Evolutionary conservation across 2,797 vertebrate genomes (phyloP), one percentile per base, ranked within the genome.

Genomic region (Sparus aurata): DNA sequence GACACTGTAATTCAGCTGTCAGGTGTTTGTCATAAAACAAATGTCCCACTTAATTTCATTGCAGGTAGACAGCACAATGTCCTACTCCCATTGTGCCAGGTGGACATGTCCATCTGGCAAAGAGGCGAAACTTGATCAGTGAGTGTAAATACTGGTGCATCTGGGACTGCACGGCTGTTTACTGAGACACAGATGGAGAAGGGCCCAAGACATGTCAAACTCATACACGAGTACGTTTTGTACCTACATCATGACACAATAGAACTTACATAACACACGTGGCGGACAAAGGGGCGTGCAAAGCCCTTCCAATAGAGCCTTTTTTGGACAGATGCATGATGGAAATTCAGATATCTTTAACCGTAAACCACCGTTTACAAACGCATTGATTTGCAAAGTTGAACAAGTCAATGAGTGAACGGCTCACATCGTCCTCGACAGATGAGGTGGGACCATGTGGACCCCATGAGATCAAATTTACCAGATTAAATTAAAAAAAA

Each of bases 231-330:
- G 68, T 38, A 74, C 69, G 17, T 49, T 22, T 12, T 74, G 54
- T 69, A 46, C 30, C n/a, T 10, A 3, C 5, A n/a, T 23, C 46
- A 49, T 10, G 43, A 54, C 46, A 57, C 27, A 16, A 18, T 34
- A 27, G 6, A 77, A 38, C 64, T 77, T 77, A 68, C 23, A 41
- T 45, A 72, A 82, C 43, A 74, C 76, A 80, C 50, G 79, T 73
- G 66, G 77, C 13, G 60, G 11, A 62, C 55, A 70, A 23, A 69
- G 20, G 47, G 45, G 38, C 22, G 52, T 73, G 22, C 58, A 34
- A 81, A 45, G 13, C 45, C 41, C 2, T 25, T 2, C 6, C 55
- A n/a, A 13, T 2, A 15, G 15, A 63, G 15, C 0, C 5, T 46
- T 27, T 17, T 34, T 41, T 46, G 1, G 54, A 20, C 18, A 60